Evolutionary conservation across 2,888 invertebrate species (phyloP).

Genomic region (Ophioninae sp.): DNA sequence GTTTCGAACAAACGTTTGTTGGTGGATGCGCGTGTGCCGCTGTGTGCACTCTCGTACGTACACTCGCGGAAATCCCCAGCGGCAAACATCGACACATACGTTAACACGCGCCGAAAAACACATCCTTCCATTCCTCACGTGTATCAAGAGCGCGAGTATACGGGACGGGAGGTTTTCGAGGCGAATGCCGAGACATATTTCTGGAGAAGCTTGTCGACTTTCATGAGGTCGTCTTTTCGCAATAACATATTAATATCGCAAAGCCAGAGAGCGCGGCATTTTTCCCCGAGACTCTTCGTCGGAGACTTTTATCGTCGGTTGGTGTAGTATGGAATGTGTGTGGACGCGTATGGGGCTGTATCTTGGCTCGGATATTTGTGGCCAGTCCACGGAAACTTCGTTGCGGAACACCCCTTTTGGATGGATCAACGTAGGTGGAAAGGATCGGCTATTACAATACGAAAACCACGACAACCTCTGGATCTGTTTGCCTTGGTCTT

Average conservation of each 20-base stretch:
- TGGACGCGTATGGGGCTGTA: neutral
- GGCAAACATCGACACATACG: constrained; percentile 55
- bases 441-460: constrained; percentile 69
- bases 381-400: constrained; percentile 59
- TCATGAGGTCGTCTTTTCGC: constrained; percentile 80
- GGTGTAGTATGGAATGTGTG: neutral
- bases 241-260: constrained; percentile 81
- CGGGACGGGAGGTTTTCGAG: constrained; percentile 1
- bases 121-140: constrained; percentile 37
- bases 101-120: constrained; percentile 63
- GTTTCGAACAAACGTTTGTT: constrained; percentile 38
- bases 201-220: constrained; percentile 79
- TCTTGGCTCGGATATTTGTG: neutral
- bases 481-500: constrained; percentile 8
- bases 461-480: constrained; percentile 56
- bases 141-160: neutral
- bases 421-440: constrained; percentile 72
- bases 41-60: constrained; percentile 14
- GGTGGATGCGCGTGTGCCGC: neutral
- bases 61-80: constrained; percentile 47
- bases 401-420: constrained; percentile 63
- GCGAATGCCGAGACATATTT: constrained; percentile 76
- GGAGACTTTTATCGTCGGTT: constrained; percentile 74
- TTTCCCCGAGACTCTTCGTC: constrained; percentile 58
- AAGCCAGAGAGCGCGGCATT: constrained; percentile 47